Conservation (phyloP, 2,797 vertebrate genomes). For the Forpus xanthops region DNA sequence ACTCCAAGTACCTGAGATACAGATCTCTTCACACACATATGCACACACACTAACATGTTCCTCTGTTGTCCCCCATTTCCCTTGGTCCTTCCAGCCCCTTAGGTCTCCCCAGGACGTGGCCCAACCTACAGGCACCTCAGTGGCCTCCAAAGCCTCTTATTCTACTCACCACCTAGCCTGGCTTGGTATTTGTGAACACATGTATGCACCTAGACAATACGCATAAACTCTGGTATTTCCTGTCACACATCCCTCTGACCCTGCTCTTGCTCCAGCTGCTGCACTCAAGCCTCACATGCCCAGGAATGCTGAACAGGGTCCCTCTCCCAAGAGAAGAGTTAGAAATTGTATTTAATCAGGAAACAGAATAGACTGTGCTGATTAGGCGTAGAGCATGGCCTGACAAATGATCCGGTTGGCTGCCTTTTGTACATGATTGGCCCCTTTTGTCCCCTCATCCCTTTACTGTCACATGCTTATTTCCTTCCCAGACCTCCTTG, state of each 20-base stretch:
- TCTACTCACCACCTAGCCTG: fast-evolving
- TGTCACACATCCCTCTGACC: not conserved
- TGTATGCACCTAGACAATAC: not conserved
- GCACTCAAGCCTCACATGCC: not conserved
- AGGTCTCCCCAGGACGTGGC: not conserved
- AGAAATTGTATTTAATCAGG: not conserved
- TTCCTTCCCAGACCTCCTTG: not conserved
- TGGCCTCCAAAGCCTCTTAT: not conserved
- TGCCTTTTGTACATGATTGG: not conserved
- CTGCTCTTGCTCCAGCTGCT: not conserved
- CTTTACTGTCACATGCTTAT: not conserved
- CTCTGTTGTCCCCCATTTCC: not conserved
- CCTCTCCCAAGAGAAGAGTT: not conserved
- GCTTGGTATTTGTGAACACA: not conserved
- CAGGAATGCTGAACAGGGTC: not conserved
- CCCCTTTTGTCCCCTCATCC: not conserved
- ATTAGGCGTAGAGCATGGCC: not conserved
- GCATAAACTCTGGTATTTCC: fast-evolving
- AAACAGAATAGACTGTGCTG: not conserved
- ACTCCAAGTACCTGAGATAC: not conserved
- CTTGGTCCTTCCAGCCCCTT: not conserved
- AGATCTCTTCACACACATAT: not conserved
- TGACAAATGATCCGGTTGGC: not conserved
- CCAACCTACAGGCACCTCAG: not conserved
- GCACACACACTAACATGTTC: not conserved